Conservation (phyloP, 2,797 vertebrate species). For the Pangasius djambal region DNA sequence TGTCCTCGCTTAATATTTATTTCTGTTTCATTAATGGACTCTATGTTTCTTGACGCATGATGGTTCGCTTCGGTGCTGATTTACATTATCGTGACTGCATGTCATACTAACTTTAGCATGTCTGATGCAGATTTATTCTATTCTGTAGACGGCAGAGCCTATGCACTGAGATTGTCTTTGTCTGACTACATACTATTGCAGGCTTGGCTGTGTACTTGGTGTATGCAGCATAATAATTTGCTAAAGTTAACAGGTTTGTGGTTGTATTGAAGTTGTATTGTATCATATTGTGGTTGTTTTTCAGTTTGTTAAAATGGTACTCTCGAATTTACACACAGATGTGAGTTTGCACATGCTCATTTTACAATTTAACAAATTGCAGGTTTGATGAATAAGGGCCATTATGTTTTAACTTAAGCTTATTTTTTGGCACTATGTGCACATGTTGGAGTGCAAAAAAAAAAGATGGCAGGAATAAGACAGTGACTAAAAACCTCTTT, state of each 20-base stretch:
- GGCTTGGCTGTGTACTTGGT: neutral
- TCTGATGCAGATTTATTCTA: neutral
- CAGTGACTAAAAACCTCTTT: neutral
- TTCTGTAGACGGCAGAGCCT: neutral
- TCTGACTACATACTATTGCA: conserved; percentile 1
- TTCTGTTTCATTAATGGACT: neutral
- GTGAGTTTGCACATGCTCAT: neutral
- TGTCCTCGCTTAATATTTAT: neutral
- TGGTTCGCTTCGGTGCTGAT: neutral
- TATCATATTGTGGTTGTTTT: neutral
- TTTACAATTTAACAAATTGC: neutral
- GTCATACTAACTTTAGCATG: neutral
- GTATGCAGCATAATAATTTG: no score
- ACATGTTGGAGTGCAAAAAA: neutral
- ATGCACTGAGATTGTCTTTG: neutral
- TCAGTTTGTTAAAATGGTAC: neutral
- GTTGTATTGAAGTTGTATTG: neutral
- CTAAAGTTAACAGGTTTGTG: no score
- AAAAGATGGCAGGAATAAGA: neutral
- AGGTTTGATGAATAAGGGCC: neutral
- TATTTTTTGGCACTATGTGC: neutral
- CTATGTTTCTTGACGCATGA: neutral
- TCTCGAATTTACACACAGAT: neutral
- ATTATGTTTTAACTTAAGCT: neutral
- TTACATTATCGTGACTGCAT: conserved; percentile 15